phyloP scores from a whole-genome alignment of 2,888 invertebrate species.

The Pristionchus entomophagus region DNA sequence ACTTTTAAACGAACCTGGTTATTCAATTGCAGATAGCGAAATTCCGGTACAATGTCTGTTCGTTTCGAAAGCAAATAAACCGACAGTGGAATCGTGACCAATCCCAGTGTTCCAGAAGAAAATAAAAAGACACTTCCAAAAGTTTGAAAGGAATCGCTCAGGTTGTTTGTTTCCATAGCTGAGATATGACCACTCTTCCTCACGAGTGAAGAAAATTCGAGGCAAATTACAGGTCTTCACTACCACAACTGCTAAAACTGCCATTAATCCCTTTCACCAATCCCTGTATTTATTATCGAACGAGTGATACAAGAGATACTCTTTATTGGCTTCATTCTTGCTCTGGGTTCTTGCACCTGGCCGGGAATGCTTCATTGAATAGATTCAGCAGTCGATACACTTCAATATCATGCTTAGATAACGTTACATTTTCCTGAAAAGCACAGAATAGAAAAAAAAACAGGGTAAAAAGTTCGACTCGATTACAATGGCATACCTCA shows the following conservation, averaged over 20 bases:
- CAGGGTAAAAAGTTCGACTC: too few relatives aligned
- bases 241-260: background rate
- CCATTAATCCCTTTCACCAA: too few relatives aligned
- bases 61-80: background rate
- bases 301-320: too few relatives aligned
- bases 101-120: background rate
- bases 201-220: background rate
- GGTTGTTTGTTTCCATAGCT: background rate
- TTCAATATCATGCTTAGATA: background rate
- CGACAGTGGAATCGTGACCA: background rate
- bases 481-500: background rate
- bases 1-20: too few relatives aligned
- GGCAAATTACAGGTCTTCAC: background rate
- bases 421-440: background rate
- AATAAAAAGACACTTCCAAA: background rate
- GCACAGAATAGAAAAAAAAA: too few relatives aligned
- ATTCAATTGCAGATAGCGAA: background rate
- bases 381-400: background rate
- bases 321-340: too few relatives aligned
- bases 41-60: background rate
- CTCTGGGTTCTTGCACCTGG: background rate
- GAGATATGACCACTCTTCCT: background rate
- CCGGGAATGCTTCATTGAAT: background rate
- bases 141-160: background rate
- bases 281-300: too few relatives aligned